These are phyloP conservation scores for Pseudomyrmex gracilis DNA, from an alignment of 1,140 invertebrate genomes.

Conservation along the genomic window DNA sequence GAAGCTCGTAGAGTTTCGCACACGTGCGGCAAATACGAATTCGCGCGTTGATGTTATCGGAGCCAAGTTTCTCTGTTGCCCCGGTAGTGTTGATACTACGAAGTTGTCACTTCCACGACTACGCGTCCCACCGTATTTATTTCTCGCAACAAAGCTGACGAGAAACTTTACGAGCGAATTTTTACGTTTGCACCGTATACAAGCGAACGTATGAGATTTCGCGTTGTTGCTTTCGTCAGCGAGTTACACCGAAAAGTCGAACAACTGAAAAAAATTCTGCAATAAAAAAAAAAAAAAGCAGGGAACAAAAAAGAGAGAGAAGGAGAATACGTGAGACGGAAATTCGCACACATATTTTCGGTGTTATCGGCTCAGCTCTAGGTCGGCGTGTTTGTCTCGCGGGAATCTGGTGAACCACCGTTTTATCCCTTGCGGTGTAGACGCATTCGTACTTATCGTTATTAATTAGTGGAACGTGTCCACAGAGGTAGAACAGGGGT, in stretches of 20 bases:
- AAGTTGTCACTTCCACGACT: conserved; percentile 44
- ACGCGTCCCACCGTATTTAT: conserved; percentile 36
- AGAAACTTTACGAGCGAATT: conserved; percentile 19
- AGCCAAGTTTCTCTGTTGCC: conserved; percentile 24
- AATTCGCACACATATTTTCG: conserved; percentile 62
- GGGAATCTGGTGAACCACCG: conserved; percentile 69
- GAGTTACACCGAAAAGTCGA: conserved; percentile 55
- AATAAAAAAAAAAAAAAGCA: conserved; percentile 36
- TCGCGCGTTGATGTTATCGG: conserved; percentile 4
- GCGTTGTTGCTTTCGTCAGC: conserved; percentile 56
- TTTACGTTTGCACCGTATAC: conserved; percentile 34
- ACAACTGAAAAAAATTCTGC: conserved; percentile 50
- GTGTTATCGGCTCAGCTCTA: conserved; percentile 67
- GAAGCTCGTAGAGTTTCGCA: neutral
- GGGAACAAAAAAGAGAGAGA: neutral
- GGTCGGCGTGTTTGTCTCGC: conserved; percentile 58
- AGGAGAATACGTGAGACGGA: neutral
- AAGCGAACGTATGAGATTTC: conserved; percentile 56
- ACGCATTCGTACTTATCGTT: conserved; percentile 82
- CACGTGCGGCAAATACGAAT: conserved; percentile 12
- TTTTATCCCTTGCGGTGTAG: conserved; percentile 81
- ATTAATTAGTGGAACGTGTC: conserved; percentile 78
- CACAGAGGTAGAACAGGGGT: conserved; percentile 70
- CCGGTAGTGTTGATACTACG: conserved; percentile 18
- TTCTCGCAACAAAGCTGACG: conserved; percentile 22